Evolutionary conservation across 2,797 vertebrate genomes (phyloP).

Genomic region (Mastacembelus armatus): DNA sequence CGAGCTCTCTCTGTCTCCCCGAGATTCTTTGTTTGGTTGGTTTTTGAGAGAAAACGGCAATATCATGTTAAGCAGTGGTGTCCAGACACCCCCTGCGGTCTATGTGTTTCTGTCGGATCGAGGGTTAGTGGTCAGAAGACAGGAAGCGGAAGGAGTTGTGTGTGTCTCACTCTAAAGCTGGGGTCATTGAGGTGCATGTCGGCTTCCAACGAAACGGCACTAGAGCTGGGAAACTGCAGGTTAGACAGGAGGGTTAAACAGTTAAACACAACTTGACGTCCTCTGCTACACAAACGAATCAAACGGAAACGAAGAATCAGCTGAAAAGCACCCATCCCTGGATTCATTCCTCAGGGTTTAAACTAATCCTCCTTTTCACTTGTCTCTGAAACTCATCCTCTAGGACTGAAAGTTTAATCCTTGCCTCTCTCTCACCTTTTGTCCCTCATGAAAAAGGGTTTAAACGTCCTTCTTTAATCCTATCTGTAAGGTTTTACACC

Average conservation of each 20-base stretch:
- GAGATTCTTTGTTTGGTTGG: too few relatives aligned
- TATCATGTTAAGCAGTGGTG: background rate
- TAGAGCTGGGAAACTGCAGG: constrained; percentile 74
- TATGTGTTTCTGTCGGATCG: constrained; percentile 2
- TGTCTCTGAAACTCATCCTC: constrained; percentile 5
- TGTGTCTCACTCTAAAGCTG: constrained; percentile 80
- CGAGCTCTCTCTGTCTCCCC: background rate
- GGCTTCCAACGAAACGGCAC: constrained; percentile 67
- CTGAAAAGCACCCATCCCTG: background rate
- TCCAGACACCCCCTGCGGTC: constrained; percentile 25
- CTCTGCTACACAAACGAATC: background rate
- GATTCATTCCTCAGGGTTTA: constrained; percentile 9
- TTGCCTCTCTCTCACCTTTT: constrained; percentile 12
- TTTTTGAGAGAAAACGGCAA: too few relatives aligned
- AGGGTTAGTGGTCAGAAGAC: constrained; percentile 9
- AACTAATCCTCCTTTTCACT: constrained; percentile 9
- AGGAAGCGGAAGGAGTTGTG: constrained; percentile 10
- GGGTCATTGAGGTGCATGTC: constrained; percentile 70
- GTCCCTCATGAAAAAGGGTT: background rate
- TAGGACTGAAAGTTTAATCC: constrained; percentile 1
- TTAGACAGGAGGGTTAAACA: constrained; percentile 56
- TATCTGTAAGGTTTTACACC: background rate
- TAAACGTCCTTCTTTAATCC: constrained; percentile 3
- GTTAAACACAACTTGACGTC: constrained; percentile 25
- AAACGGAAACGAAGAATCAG: background rate